A percentile compares a stretch with the other conserved stretches of the same genome.
Conservation (phyloP, 2,888 invertebrate species). For the Therioaphis trifolii region DNA sequence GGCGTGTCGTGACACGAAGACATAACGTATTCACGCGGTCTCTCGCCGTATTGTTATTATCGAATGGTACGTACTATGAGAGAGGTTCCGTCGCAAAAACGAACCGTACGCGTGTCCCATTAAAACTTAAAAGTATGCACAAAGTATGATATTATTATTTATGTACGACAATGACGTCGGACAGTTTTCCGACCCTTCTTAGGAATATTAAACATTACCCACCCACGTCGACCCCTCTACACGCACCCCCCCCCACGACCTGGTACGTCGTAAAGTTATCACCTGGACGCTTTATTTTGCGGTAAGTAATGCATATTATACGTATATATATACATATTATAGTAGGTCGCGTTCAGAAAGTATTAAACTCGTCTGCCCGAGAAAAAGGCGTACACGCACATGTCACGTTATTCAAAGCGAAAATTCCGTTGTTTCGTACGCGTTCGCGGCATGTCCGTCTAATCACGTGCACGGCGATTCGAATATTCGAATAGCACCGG, state of each 20-base stretch:
- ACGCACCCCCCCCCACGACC: too few relatives aligned
- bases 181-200: neutral
- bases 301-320: too few relatives aligned
- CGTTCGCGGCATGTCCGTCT: too few relatives aligned
- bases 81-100: neutral
- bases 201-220: neutral
- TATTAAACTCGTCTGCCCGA: too few relatives aligned
- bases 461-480: too few relatives aligned
- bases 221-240: too few relatives aligned
- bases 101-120: neutral
- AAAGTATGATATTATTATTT: neutral
- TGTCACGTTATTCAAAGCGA: too few relatives aligned
- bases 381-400: too few relatives aligned
- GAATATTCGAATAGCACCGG: too few relatives aligned
- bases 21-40: neutral
- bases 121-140: neutral
- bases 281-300: neutral
- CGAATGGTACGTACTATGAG: neutral
- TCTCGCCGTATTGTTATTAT: neutral
- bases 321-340: too few relatives aligned
- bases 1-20: neutral
- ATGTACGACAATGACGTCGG: neutral
- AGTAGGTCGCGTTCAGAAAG: too few relatives aligned
- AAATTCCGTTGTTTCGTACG: too few relatives aligned
- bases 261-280: neutral